Evolutionary conservation across 2,797 vertebrate genomes (phyloP), one percentile per base, ranked within the genome.

Genomic region (Sphenodon punctatus): DNA sequence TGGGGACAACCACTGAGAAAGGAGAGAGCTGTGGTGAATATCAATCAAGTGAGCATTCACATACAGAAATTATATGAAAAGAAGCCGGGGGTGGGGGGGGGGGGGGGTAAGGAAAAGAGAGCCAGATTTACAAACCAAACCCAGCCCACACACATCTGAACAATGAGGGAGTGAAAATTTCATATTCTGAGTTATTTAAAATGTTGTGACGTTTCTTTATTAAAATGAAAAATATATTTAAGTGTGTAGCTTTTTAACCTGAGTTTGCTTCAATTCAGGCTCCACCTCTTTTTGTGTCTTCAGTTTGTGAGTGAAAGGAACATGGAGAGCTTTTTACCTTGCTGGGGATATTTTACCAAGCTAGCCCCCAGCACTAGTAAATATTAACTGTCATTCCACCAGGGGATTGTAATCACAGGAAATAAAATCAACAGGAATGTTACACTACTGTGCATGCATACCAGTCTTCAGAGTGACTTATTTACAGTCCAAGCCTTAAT

Each of bases 351-450:
- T 48, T 85, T 25, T 48, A 43, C 68, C 78, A 64, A 27, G 9
- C 25, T 42, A 74, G 61, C 34, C 65, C 55, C 41, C 27, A 38
- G 36, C 51, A 43, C 59, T 1, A 19, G 0, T 75, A 77, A 61
- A 83, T 39, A 38, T 46, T 63, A 86, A 80, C 27, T 81, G 60
- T 83, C 75, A 23, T 71, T 87, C 67, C 55, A 68, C 41, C 15
- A 51, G 36, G 64, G 55, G 27, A 41, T 74, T 1, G 0, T 58
- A 82, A 81, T 12, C 45, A 3, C 67, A 69, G 79, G 73, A 79
- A 88, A 79, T 78, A 84, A 91, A 91, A 85, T 79, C 66, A 82
- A 38, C 10, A 78, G 64, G 56, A 88, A 76, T 58, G 66, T 79
- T 86, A 67, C 53, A 48, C 0, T 0, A 70, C 23, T 25, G 9